These are phyloP conservation scores for Acanthoscelides obtectus DNA, from an alignment of 2,888 invertebrate species.

Conservation along the genomic window DNA sequence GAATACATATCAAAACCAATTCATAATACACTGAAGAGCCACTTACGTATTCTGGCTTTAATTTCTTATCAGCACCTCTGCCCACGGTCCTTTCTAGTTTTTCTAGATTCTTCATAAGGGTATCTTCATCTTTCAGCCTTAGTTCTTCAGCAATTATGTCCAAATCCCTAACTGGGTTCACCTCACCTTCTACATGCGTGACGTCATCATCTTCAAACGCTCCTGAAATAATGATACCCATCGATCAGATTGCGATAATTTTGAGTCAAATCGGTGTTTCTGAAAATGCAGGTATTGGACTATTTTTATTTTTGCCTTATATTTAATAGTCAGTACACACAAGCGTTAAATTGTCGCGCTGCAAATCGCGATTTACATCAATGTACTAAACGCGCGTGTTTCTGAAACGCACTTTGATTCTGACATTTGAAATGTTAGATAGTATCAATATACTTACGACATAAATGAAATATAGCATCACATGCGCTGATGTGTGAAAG, in stretches of 20 bases:
- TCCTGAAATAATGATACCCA: constrained; percentile 52
- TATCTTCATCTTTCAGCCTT: constrained; percentile 90
- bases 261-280: too few relatives aligned
- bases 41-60: constrained; percentile 92
- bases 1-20: not conserved
- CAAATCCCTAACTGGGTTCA: constrained; percentile 93
- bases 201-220: constrained; percentile 98
- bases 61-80: constrained; percentile 88
- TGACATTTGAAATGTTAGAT: too few relatives aligned
- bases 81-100: constrained; percentile 79
- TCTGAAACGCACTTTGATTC: too few relatives aligned
- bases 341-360: too few relatives aligned
- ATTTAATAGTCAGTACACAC: too few relatives aligned
- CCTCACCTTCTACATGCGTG: constrained; percentile 97
- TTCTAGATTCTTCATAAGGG: constrained; percentile 74
- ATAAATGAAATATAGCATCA: constrained; percentile 95
- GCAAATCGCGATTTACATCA: too few relatives aligned
- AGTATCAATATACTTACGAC: too few relatives aligned
- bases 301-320: too few relatives aligned
- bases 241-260: too few relatives aligned
- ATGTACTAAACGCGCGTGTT: too few relatives aligned
- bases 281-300: too few relatives aligned
- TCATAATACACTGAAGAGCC: not conserved
- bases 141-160: constrained; percentile 96
- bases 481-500: constrained; percentile 98